Evolutionary conservation across 2,888 invertebrate species (phyloP).

Genomic region (Orchestes rusci): DNA sequence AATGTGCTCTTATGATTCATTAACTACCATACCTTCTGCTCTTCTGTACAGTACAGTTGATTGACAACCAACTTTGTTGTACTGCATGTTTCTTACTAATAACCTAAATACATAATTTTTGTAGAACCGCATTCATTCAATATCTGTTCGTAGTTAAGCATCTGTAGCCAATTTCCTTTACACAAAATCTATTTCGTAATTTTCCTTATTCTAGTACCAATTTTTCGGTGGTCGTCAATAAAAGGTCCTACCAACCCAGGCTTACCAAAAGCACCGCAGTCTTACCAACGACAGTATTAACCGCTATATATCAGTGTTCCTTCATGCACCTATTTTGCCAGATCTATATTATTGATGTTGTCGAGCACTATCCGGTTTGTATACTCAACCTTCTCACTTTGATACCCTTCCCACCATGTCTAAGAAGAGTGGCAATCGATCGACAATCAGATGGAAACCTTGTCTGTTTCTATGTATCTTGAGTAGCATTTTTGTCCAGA

Average conservation of each 20-base stretch:
- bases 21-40: no score
- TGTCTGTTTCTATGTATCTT: conserved; percentile 2
- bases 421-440: conserved; percentile 20
- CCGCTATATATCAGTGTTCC: conserved; percentile 4
- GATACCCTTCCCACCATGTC: conserved; percentile 2
- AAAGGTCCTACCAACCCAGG: conserved; percentile 33
- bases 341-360: conserved; percentile 10
- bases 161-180: no score
- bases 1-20: no score
- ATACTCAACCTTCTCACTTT: conserved; percentile 9
- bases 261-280: conserved; percentile 28
- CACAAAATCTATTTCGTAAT: conserved; percentile 32
- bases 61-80: no score
- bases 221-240: conserved; percentile 46
- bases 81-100: no score
- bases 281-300: conserved; percentile 12
- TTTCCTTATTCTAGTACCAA: conserved; percentile 47
- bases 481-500: no score
- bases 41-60: no score
- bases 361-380: conserved; percentile 5
- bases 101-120: no score
- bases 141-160: no score
- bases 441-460: conserved; percentile 17
- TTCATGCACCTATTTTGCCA: conserved; percentile 9
- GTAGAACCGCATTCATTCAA: no score